Percentiles rank a stretch among this genome's conserved stretches.
Evolutionary conservation across 1,140 invertebrate genomes (phyloP).

Genomic region (Epicauta chinensis): DNA sequence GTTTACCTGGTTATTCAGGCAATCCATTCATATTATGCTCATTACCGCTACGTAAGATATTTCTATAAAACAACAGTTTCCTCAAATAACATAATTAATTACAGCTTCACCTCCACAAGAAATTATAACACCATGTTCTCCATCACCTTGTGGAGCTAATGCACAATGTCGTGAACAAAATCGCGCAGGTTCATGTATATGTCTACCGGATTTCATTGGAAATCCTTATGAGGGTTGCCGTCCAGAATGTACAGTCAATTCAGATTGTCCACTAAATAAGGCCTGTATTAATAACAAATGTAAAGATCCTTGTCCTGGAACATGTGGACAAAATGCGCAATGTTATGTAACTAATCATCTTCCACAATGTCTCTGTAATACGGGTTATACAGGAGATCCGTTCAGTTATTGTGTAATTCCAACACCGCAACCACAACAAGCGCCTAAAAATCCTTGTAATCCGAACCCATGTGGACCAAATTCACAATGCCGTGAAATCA

Average conservation of each 20-base stretch:
- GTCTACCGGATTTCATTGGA: slow-evolving; percentile 47
- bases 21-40: slow-evolving; percentile 48
- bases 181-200: slow-evolving; percentile 45
- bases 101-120: slow-evolving; percentile 45
- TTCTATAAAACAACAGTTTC: neutral
- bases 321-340: slow-evolving; percentile 48
- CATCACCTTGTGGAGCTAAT: slow-evolving; percentile 50
- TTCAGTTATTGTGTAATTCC: slow-evolving; percentile 35
- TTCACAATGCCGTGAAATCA: slow-evolving; percentile 51
- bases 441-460: slow-evolving; percentile 50
- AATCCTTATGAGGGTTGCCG: slow-evolving; percentile 47
- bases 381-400: slow-evolving; percentile 59
- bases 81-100: neutral
- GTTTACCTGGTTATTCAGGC: slow-evolving; percentile 50
- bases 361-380: slow-evolving; percentile 50
- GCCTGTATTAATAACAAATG: slow-evolving; percentile 46
- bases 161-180: slow-evolving; percentile 43
- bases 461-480: slow-evolving; percentile 61
- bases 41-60: slow-evolving; percentile 23
- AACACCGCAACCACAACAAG: slow-evolving; percentile 37
- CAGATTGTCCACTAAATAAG: slow-evolving; percentile 45
- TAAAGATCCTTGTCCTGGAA: slow-evolving; percentile 48
- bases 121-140: slow-evolving; percentile 40
- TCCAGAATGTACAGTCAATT: slow-evolving; percentile 46
- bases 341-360: slow-evolving; percentile 52